Conservation (phyloP, 2,797 vertebrate genomes). For the Buphagus erythrorhynchus region DNA sequence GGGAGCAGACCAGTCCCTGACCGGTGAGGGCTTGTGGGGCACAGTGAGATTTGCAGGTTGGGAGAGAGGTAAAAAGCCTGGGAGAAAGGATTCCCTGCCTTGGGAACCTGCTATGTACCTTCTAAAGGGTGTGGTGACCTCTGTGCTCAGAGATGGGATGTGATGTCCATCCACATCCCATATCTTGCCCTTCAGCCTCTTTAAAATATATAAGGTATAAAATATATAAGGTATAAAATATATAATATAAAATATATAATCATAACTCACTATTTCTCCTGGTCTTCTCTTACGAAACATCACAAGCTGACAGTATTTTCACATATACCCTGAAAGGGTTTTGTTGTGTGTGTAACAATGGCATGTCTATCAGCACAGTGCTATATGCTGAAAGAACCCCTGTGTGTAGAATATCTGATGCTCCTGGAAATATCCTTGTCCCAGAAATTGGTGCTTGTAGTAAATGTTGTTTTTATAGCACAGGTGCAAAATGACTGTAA, state of each 20-base stretch:
- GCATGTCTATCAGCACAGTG: neutral
- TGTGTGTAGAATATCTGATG: neutral
- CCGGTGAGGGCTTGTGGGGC: constrained; percentile 62
- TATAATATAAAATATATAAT: neutral
- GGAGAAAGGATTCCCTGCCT: neutral
- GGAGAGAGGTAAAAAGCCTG: neutral
- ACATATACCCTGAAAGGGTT: accelerated
- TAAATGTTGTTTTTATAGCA: neutral
- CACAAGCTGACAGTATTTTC: neutral
- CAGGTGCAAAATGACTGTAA: neutral
- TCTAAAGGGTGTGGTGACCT: neutral
- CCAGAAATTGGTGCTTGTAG: accelerated
- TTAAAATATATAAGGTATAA: neutral
- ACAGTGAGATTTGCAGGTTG: accelerated
- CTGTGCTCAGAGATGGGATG: accelerated
- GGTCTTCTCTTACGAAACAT: neutral
- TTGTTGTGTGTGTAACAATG: neutral
- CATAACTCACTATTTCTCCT: accelerated
- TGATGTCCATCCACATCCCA: neutral
- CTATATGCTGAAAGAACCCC: neutral
- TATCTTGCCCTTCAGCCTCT: neutral
- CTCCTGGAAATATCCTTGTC: neutral
- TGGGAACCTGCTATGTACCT: accelerated
- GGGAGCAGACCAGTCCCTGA: constrained; percentile 75
- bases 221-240: neutral